Percentiles rank a stretch among this genome's conserved stretches.
Conservation (phyloP, 64 coral and sea anemone species). For the Orbicella faveolata region DNA sequence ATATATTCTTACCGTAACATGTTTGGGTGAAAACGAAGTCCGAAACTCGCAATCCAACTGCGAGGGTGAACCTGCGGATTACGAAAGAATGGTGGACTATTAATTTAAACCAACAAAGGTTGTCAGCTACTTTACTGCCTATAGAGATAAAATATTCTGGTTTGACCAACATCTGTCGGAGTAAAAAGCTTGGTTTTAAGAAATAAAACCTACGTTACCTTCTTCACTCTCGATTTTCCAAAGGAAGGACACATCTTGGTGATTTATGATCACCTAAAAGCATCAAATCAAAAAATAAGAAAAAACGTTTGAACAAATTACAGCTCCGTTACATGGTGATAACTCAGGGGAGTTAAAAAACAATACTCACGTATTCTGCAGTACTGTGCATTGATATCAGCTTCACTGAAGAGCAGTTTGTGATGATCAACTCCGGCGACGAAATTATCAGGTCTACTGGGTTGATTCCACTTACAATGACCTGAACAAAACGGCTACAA, state of each 20-base stretch:
- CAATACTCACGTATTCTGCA: conserved; percentile 41
- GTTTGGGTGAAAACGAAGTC: conserved; percentile 6
- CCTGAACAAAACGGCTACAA: conserved; percentile 62
- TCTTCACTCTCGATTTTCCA: conserved; percentile 46
- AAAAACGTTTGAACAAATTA: background rate
- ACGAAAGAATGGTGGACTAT: background rate
- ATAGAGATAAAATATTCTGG: no score
- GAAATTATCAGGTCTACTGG: conserved; percentile 29
- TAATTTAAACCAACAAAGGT: no score
- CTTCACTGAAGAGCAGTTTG: conserved; percentile 29
- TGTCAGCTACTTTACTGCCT: no score
- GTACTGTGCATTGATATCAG: conserved; percentile 9
- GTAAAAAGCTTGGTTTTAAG: background rate
- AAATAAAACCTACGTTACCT: conserved; percentile 24
- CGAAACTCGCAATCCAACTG: conserved; percentile 15
- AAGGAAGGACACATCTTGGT: conserved; percentile 55
- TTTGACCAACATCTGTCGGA: background rate
- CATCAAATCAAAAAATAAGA: background rate
- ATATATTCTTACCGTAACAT: background rate
- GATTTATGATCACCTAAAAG: conserved; percentile 11
- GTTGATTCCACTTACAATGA: conserved; percentile 35
- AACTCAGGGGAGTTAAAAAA: background rate
- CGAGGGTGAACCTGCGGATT: background rate
- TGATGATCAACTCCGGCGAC: conserved; percentile 16
- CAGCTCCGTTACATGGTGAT: background rate